phyloP scores from a whole-genome alignment of 2,888 invertebrate genomes.

The Galerucella pusilla region DNA sequence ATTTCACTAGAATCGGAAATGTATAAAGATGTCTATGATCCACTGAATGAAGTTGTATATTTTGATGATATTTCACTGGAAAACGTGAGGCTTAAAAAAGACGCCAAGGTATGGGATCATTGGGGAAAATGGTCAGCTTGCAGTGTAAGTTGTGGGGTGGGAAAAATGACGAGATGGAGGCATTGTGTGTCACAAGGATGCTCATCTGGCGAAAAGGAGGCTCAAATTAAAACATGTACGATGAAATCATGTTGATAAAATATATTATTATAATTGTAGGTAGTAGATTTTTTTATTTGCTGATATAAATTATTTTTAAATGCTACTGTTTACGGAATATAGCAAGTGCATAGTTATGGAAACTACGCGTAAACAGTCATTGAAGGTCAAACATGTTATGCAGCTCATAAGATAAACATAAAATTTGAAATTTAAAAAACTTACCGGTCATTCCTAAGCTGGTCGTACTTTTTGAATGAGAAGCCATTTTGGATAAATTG shows the following conservation, averaged over 20 bases:
- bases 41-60: conserved; percentile 40
- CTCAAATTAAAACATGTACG: conserved; percentile 67
- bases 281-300: neutral
- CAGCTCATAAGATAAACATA: neutral
- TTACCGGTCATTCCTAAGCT: conserved; percentile 61
- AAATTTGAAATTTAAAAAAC: conserved; percentile 9
- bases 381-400: neutral
- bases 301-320: too few species aligned
- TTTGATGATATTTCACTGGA: conserved; percentile 37
- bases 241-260: conserved; percentile 20
- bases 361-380: conserved; percentile 35
- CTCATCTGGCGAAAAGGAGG: conserved; percentile 66
- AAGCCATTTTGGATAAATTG: conserved; percentile 61
- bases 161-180: conserved; percentile 65
- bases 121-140: conserved; percentile 68
- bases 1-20: neutral
- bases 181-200: conserved; percentile 66
- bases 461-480: conserved; percentile 63
- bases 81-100: conserved; percentile 40
- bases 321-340: neutral
- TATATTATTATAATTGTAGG: neutral
- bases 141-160: conserved; percentile 66
- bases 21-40: conserved; percentile 27
- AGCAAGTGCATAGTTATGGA: neutral
- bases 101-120: conserved; percentile 65